These are phyloP conservation scores for Pristionchus arcanus DNA, from an alignment of 2,888 invertebrate species.

Conservation along the genomic window DNA sequence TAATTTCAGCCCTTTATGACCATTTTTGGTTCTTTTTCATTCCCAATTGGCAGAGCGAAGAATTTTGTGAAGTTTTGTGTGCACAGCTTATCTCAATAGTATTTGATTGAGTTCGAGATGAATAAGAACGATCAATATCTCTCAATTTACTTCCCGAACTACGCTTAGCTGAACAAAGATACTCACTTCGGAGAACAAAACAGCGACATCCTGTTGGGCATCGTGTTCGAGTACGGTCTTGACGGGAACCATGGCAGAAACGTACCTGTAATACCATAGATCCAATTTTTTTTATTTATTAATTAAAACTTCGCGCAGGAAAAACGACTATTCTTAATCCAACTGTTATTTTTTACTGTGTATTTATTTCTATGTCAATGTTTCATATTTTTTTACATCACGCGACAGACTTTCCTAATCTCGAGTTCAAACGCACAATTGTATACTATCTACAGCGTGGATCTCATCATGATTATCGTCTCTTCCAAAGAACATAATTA, in stretches of 20 bases:
- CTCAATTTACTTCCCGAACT: too few relatives aligned
- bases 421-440: not conserved
- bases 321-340: too few relatives aligned
- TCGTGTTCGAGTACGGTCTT: slow-evolving; percentile 97
- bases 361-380: too few relatives aligned
- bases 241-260: slow-evolving; percentile 99
- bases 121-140: too few relatives aligned
- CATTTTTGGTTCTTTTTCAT: too few relatives aligned
- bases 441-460: not conserved
- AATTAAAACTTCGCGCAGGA: too few relatives aligned
- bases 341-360: too few relatives aligned
- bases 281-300: not conserved
- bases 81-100: too few relatives aligned
- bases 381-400: too few relatives aligned
- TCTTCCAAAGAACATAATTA: not conserved
- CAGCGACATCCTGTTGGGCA: slow-evolving; percentile 95
- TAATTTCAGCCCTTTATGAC: slow-evolving; percentile 56
- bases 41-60: too few relatives aligned
- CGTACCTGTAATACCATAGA: slow-evolving; percentile 85
- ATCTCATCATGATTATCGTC: not conserved
- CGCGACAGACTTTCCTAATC: not conserved
- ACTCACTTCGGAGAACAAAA: slow-evolving; percentile 96
- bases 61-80: too few relatives aligned
- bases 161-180: not conserved
- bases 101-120: too few relatives aligned